These are phyloP conservation scores for Porites cylindrica DNA, from an alignment of 92 coral and sea anemone species.

Conservation along the genomic window DNA sequence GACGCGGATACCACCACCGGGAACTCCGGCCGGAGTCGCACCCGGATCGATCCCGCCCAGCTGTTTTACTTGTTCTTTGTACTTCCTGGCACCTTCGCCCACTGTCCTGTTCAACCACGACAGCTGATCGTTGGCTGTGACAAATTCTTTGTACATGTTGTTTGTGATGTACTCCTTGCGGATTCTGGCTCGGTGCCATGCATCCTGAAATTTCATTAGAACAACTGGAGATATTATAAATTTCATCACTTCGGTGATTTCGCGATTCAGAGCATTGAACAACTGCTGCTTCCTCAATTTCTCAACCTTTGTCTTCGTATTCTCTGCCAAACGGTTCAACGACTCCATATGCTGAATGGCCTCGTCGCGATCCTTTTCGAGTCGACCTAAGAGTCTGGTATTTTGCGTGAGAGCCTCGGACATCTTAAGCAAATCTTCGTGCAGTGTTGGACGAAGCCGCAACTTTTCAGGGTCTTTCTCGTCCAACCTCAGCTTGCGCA, in stretches of 20 bases:
- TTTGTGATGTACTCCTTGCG: constrained; percentile 5
- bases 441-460: not conserved
- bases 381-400: not conserved
- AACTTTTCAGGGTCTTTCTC: not conserved
- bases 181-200: not conserved
- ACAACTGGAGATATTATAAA: not conserved
- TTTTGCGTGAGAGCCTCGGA: not conserved
- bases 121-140: too few relatives aligned
- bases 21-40: too few relatives aligned
- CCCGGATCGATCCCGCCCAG: too few relatives aligned
- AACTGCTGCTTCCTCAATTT: not conserved
- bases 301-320: not conserved
- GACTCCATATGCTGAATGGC: not conserved
- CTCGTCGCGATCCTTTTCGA: not conserved
- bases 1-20: constrained; percentile 7
- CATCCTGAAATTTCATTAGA: not conserved
- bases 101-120: too few relatives aligned
- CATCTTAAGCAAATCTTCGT: not conserved
- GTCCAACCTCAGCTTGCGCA: not conserved
- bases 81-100: too few relatives aligned
- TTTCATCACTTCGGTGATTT: not conserved
- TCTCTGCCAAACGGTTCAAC: not conserved
- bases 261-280: not conserved
- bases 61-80: too few relatives aligned
- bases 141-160: too few relatives aligned